Evolutionary conservation across 2,888 invertebrate species (phyloP).

Genomic region (Teleiodes luculella): DNA sequence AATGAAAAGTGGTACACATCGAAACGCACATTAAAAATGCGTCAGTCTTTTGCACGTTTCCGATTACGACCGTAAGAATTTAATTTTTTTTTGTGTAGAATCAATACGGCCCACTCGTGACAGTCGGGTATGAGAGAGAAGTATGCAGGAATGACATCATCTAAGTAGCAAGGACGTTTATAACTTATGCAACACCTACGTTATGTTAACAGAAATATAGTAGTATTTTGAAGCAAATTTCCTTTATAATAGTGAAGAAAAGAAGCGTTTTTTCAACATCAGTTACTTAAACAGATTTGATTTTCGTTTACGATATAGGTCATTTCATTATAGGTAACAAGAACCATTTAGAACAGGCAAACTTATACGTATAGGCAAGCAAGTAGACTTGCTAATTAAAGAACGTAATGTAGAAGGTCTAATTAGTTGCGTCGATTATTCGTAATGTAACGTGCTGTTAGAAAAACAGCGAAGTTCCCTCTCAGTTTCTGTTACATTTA

Average conservation of each 20-base stretch:
- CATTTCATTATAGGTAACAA: not conserved
- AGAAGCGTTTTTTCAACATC: too few species aligned
- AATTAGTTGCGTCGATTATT: slow-evolving; percentile 31
- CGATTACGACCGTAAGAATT: too few species aligned
- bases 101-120: not conserved
- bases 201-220: slow-evolving; percentile 27
- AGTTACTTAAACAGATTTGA: too few species aligned
- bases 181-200: slow-evolving; percentile 39
- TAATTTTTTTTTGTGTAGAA: not conserved
- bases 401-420: slow-evolving; percentile 40
- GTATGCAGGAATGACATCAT: slow-evolving; percentile 45
- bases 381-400: slow-evolving; percentile 32
- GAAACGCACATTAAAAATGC: too few species aligned
- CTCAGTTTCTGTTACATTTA: not conserved
- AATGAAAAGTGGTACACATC: too few species aligned
- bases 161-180: slow-evolving; percentile 43
- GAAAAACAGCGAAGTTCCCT: not conserved
- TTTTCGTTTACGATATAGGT: too few species aligned
- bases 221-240: not conserved
- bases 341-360: not conserved
- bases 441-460: not conserved
- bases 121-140: slow-evolving; percentile 24
- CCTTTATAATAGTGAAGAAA: too few species aligned
- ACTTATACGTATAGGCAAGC: not conserved
- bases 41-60: too few species aligned